A percentile compares a stretch with the other conserved stretches of the same genome.
Conservation (phyloP, 2,888 invertebrate genomes). For the Stomorhina lunata region DNA sequence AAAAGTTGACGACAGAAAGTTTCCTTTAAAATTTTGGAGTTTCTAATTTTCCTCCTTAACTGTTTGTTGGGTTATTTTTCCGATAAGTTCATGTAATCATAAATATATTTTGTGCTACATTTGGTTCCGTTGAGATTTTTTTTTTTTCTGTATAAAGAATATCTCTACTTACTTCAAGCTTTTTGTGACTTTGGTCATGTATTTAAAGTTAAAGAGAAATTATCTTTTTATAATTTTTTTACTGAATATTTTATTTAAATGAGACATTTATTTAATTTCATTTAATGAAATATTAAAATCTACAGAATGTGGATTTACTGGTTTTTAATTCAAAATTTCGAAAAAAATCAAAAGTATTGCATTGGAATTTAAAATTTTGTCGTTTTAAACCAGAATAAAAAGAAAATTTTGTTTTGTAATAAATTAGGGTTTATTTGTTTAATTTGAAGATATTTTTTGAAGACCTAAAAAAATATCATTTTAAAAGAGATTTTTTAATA, state of each 20-base stretch:
- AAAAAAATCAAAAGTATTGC: conserved; percentile 11
- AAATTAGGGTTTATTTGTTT: too few relatives aligned
- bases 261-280: conserved; percentile 45
- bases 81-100: not conserved
- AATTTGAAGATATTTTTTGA: too few relatives aligned
- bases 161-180: not conserved
- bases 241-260: conserved; percentile 45
- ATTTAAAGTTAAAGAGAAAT: conserved; percentile 44
- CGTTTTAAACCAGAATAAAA: too few relatives aligned
- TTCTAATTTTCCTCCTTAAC: not conserved
- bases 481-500: too few relatives aligned
- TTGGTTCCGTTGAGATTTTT: not conserved
- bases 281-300: conserved; percentile 31
- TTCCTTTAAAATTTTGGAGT: not conserved
- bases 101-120: conserved; percentile 12
- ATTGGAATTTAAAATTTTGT: not conserved
- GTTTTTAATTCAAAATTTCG: conserved; percentile 12
- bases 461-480: too few relatives aligned
- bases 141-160: conserved; percentile 7
- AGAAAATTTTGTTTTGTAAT: too few relatives aligned
- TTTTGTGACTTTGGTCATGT: conserved; percentile 24
- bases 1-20: not conserved
- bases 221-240: conserved; percentile 30
- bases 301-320: conserved; percentile 38
- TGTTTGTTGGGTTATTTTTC: conserved; percentile 31